Evolutionary conservation across 1,140 invertebrate genomes (phyloP), one percentile per base, ranked within the genome.

Genomic region (Phocides pigmalion): DNA sequence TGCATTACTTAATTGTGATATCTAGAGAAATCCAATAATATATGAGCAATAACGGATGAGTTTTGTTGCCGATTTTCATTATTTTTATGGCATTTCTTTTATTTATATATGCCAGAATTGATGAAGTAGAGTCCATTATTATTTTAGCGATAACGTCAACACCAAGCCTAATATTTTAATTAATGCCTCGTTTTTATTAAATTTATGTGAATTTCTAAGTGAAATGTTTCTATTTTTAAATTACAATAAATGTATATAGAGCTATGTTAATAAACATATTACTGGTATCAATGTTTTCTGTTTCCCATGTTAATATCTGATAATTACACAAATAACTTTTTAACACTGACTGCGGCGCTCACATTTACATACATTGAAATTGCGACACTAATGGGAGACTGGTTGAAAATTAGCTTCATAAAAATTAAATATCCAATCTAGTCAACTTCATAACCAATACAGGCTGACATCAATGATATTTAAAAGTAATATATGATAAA

Each of bases 251-350:
- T 90, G 88, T 90, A 89, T 89, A 90, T 87, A 89, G 75, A 83
- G 74, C 66, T 89, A 90, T 90, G 88, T 90, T 89, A 90, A 88
- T 89, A 89, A 89, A 90, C 82, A 87, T 84, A 86, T 84, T 85
- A 84, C 81, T 79, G 73, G 79, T 84, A 84, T 76, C 66, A 68
- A 39, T 67, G 62, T 49, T 62, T 62, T 49, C 41, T 9, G 53
- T 67, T 51, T 86, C 76, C 79, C 70, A 82, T 82, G 5, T 17
- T 44, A 11, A 28, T 12, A 17, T 16, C 20, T 47, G 9, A 28
- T 22, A 12, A 20, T n/a, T 11, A n/a, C 5, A 35, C 11, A 35
- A 35, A 32, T 32, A 22, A 22, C n/a, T n/a, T n/a, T n/a, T n/a
- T n/a, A n/a, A n/a, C n/a, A n/a, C n/a, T n/a, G n/a, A n/a, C n/a